Percentiles rank a stretch among this genome's conserved stretches.
Conservation (phyloP, 2,113 vertebrate species). For the Peromyscus californicus region DNA sequence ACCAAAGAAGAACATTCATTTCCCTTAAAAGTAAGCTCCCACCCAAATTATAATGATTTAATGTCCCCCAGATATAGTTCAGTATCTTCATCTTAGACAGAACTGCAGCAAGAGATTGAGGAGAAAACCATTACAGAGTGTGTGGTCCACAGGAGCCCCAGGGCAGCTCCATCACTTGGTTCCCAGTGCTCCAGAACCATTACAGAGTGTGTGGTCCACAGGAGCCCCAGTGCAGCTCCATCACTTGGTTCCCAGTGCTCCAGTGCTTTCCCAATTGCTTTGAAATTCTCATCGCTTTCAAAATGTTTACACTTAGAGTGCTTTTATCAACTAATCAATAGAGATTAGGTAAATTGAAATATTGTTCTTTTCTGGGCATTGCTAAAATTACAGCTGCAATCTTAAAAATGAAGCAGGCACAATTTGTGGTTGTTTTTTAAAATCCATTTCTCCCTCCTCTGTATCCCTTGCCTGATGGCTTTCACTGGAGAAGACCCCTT, state of each 20-base stretch:
- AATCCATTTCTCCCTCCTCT: neutral
- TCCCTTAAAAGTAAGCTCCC: slow-evolving; percentile 21
- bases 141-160: neutral
- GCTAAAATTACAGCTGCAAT: slow-evolving; percentile 5
- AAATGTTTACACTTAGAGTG: neutral
- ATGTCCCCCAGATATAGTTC: neutral
- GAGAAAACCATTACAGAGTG: neutral
- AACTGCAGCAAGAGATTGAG: neutral
- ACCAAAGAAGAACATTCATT: neutral
- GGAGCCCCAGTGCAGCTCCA: neutral
- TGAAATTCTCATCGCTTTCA: slow-evolving; percentile 29
- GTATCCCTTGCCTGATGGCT: neutral
- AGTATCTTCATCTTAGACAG: slow-evolving; percentile 14
- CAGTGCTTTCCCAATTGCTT: neutral
- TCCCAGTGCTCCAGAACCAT: neutral
- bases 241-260: neutral
- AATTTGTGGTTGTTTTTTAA: neutral
- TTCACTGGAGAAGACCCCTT: neutral
- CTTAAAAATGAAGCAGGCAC: neutral
- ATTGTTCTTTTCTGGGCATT: slow-evolving; percentile 37
- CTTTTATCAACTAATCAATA: slow-evolving; percentile 48
- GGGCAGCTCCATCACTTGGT: neutral
- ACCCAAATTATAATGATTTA: neutral
- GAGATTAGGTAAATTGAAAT: neutral
- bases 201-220: neutral